phyloP scores from a whole-genome alignment of 2,797 vertebrate species.

The Emys orbicularis region DNA sequence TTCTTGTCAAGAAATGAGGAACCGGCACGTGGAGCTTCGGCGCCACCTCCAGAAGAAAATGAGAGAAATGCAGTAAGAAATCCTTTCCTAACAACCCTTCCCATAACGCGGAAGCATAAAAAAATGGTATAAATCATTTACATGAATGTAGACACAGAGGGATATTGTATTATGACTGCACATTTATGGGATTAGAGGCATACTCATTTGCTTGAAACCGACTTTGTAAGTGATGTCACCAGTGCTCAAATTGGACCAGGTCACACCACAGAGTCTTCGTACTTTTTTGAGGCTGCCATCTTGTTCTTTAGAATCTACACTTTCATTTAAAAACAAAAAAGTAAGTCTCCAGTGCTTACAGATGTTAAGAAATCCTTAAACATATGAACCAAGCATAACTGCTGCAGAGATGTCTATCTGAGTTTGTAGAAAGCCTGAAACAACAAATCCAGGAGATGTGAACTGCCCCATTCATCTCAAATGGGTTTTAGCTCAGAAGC shows the following conservation, averaged over 20 bases:
- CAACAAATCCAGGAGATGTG: not conserved
- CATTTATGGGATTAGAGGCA: not conserved
- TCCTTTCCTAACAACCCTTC: not conserved
- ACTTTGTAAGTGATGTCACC: not conserved
- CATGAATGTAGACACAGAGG: not conserved
- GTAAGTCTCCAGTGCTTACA: constrained; percentile 4
- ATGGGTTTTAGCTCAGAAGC: not conserved
- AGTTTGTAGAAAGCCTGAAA: not conserved
- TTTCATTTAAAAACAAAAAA: not conserved
- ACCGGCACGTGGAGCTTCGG: rapidly evolving
- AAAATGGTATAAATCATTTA: not conserved
- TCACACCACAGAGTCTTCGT: not conserved
- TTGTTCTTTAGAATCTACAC: not conserved
- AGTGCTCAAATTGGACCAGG: not conserved
- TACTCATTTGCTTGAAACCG: not conserved
- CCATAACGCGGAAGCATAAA: not conserved
- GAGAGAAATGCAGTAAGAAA: constrained; percentile 1
- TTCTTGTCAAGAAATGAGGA: constrained; percentile 16
- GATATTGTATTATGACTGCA: not conserved
- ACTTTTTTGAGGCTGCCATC: not conserved
- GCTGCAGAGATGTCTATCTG: not conserved
- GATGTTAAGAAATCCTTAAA: not conserved
- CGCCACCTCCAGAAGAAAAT: constrained; percentile 9
- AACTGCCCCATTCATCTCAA: not conserved
- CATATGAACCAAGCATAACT: not conserved